A percentile compares a stretch with the other conserved stretches of the same genome.
Evolutionary conservation across 2,888 invertebrate genomes (phyloP).

Genomic region (Drosophila lutescens): DNA sequence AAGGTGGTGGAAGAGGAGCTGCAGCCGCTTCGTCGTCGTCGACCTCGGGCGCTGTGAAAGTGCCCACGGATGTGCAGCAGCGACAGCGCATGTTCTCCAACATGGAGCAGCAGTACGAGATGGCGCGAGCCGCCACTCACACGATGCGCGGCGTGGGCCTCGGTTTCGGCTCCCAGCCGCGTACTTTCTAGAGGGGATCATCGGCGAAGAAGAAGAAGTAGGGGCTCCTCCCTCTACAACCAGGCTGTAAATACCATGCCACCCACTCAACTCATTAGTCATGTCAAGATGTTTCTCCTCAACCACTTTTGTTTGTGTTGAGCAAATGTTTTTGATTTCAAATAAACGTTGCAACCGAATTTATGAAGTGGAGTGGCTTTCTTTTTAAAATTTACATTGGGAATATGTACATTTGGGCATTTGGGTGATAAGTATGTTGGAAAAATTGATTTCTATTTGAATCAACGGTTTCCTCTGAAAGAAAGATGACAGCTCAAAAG

Average conservation of each 20-base stretch:
- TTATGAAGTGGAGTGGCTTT: background rate
- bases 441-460: too few relatives aligned
- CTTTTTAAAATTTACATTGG: background rate
- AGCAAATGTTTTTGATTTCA: constrained; percentile 37
- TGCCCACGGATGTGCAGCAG: constrained; percentile 80
- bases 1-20: constrained; percentile 8
- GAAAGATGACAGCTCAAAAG: too few relatives aligned
- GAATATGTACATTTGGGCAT: background rate
- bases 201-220: background rate
- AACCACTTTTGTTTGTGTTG: constrained; percentile 41
- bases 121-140: constrained; percentile 97
- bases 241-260: constrained; percentile 43
- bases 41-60: constrained; percentile 12
- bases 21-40: background rate
- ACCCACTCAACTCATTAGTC: constrained; percentile 44
- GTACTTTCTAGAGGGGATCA: constrained; percentile 78
- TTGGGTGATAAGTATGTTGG: too few relatives aligned
- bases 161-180: constrained; percentile 88
- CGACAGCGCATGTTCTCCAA: constrained; percentile 94
- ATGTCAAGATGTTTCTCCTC: constrained; percentile 38
- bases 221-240: constrained; percentile 11
- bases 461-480: too few relatives aligned
- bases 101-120: constrained; percentile 98
- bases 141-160: constrained; percentile 96
- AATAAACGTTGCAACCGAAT: constrained; percentile 59